A percentile compares a stretch with the other conserved stretches of the same genome.
phyloP scores from a whole-genome alignment of 92 coral and sea anemone genomes.

The Bergia puertoricense region DNA sequence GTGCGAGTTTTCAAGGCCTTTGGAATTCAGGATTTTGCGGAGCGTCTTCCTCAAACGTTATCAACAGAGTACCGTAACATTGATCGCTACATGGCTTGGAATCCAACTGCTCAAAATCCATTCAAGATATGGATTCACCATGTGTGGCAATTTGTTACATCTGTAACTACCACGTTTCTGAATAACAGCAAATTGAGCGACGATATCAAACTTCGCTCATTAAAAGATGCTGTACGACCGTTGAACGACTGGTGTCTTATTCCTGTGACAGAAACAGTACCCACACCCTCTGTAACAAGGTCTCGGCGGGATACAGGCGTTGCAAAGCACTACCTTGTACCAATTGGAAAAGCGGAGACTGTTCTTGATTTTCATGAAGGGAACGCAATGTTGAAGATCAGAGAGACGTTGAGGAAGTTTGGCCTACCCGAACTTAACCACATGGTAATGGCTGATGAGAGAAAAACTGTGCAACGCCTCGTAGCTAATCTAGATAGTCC shows the following conservation, averaged over 20 bases:
- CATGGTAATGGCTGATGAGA: background rate
- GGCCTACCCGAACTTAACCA: conserved; percentile 58
- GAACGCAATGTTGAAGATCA: background rate
- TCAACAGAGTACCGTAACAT: background rate
- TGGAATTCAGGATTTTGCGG: conserved; percentile 59
- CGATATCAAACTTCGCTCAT: background rate
- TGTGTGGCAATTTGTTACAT: conserved; percentile 65
- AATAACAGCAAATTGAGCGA: background rate
- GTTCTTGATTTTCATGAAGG: conserved; percentile 32
- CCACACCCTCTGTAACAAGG: too few relatives aligned
- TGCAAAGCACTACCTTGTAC: conserved; percentile 53
- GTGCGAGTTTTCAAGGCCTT: conserved; percentile 55
- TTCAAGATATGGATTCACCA: conserved; percentile 33
- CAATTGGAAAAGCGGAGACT: conserved; percentile 53
- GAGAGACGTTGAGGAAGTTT: conserved; percentile 33
- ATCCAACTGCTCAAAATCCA: conserved; percentile 1
- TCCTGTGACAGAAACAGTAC: conserved; percentile 53
- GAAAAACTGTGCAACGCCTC: conserved; percentile 16
- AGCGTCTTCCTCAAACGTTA: conserved; percentile 41
- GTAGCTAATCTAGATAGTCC: conserved; percentile 62
- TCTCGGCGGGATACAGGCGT: background rate
- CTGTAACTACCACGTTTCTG: background rate
- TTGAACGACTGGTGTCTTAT: conserved; percentile 63
- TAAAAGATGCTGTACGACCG: conserved; percentile 24
- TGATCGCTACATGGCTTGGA: conserved; percentile 51